Evolutionary conservation across 2,113 vertebrate species (phyloP), one percentile per base, ranked within the genome.

Genomic region (Muscicapa adusta): DNA sequence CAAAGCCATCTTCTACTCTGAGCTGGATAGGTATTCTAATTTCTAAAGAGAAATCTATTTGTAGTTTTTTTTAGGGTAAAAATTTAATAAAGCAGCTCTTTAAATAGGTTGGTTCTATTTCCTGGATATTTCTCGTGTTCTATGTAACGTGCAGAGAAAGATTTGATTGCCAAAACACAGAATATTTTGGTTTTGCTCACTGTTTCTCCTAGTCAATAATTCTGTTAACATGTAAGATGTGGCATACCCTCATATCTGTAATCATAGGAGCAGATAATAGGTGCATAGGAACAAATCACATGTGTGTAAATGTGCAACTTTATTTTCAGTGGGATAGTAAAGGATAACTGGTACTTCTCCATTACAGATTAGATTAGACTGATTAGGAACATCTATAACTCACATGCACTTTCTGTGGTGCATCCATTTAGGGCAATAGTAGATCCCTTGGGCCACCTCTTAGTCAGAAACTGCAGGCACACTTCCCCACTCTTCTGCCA

Each of bases 381-480:
- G n/a, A 58, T 81, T 25, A 78, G 23, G 12, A 88, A 36, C 15
- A 38, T 29, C 34, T 77, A 4, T 51, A 50, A 34, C 47, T 40
- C 50, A 61, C 14, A 63, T 2, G 0, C 1, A 4, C 18, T 13
- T 1, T 13, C n/a, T 62, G 34, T 47, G 13, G 19, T 34, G 10
- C 17, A 68, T n/a, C 20, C 19, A 29, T 65, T 40, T 40, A 57
- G 14, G 31, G 5, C 31, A 84, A 20, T 4, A 36, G 18, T n/a
- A 33, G 22, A 33, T 25, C 28, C 5, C 14, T 38, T 34, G 31
- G 60, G 34, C 20, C 16, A n/a, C 4, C 8, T 29, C 40, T 88
- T 68, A 14, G 3, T 60, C 23, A 63, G 33, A 42, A 90, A 31
- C 15, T 43, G 38, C 38, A 66, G 29, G 18, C 14, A 76, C 4